Evolutionary conservation across 2,888 invertebrate species (phyloP).

Genomic region (Lamproptera curius): DNA sequence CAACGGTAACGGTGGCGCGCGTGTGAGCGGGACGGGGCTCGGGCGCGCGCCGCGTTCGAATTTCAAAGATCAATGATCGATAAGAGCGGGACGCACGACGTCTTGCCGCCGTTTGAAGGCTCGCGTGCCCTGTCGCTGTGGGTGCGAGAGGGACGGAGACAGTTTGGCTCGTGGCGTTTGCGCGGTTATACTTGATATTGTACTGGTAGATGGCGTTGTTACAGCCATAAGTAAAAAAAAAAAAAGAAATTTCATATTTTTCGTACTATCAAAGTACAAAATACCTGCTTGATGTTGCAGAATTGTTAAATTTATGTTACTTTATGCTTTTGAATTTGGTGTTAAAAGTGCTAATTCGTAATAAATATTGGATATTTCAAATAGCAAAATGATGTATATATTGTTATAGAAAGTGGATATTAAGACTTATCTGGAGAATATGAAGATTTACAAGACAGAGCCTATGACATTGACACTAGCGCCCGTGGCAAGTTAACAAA

Average conservation of each 20-base stretch:
- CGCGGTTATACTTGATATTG: slow-evolving; percentile 18
- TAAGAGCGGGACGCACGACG: slow-evolving; percentile 63
- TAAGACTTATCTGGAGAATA: too few species aligned
- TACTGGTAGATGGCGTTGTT: slow-evolving; percentile 54
- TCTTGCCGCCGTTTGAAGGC: slow-evolving; percentile 41
- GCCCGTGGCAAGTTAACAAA: slow-evolving; percentile 33
- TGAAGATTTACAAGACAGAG: too few species aligned
- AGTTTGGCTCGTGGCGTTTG: slow-evolving; percentile 67
- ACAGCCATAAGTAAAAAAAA: background rate
- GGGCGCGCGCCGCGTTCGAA: slow-evolving; percentile 71
- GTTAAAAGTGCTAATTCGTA: too few species aligned
- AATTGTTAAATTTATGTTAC: too few species aligned
- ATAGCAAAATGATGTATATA: too few species aligned
- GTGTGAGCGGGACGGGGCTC: slow-evolving; percentile 58
- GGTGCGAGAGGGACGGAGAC: slow-evolving; percentile 40
- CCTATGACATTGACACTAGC: slow-evolving; percentile 36
- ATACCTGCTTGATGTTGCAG: too few species aligned
- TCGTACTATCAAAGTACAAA: too few species aligned
- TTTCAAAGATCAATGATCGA: slow-evolving; percentile 78
- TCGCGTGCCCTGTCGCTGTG: slow-evolving; percentile 24
- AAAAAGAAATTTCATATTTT: too few species aligned
- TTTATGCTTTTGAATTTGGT: too few species aligned
- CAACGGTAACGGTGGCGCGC: slow-evolving; percentile 56
- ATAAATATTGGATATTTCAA: too few species aligned
- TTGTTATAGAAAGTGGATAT: too few species aligned